Base-by-base conservation (phyloP, 2,888 invertebrate species). In the Lacanobia oleracea region DNA sequence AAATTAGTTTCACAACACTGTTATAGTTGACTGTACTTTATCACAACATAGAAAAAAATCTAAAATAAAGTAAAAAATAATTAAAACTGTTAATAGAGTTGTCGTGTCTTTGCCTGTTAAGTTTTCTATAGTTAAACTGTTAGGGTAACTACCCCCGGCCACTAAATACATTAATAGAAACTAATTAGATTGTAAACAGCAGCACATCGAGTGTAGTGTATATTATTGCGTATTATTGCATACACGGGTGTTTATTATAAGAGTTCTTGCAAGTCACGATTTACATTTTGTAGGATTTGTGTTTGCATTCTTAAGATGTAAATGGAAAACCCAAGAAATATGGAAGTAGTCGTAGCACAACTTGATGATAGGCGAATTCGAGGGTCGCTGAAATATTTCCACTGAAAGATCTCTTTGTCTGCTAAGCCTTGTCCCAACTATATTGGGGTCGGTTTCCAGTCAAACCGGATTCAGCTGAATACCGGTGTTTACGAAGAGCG, bases 161-260 rank as follows among this genome's bases (percentile, higher is more conserved):
- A 74, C 77, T 79, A 79, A 61, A 67, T 75, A 75, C 63, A 79
- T 81, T 84, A 79, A 75, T 63, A 53, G 33, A 60, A 75, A 67
- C 59, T 72, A 74, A 83, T 82, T 83, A 82, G 67, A 64, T 70
- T 66, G 74, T 81, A 83, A 83, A 84, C 63, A 84, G 84, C 84
- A 88, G 84, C 84, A 88, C 88, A 88, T 87, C 77, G 57, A 88
- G 80, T 84, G 83, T 73, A 69, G 77, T 81, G 80, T 74, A 60
- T 67, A 85, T 84, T 84, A 84, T 86, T 79, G 72, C 70, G 67
- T 84, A 87, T 87, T 85, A 84, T 83, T 86, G 74, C 79, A 77
- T 82, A 82, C 67, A 81, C 67, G 50, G 84, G 85, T 85, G 86
- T 81, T 57, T 71, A 81, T 82, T 84, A 84, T 62, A 50, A 33